phyloP scores from a whole-genome alignment of 2,888 invertebrate genomes.

The Yponomeuta plumbellus region DNA sequence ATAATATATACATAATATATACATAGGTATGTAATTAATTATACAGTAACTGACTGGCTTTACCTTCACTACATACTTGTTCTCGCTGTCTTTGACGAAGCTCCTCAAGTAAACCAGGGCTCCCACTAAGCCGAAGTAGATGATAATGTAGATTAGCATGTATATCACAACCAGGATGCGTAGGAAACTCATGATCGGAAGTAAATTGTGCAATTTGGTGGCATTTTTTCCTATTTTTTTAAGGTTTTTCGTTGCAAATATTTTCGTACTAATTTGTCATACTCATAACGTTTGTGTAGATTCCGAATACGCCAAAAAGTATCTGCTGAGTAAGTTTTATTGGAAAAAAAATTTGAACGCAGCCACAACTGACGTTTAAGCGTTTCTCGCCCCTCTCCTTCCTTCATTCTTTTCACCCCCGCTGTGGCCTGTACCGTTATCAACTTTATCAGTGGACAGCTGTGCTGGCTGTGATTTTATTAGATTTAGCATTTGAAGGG shows the following conservation, averaged over 20 bases:
- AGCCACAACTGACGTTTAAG: background rate
- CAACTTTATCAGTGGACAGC: conserved; percentile 16
- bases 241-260: background rate
- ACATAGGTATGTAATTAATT: background rate
- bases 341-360: background rate
- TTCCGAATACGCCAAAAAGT: no score
- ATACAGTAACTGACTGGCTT: background rate
- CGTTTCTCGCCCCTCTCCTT: background rate
- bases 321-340: background rate
- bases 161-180: conserved; percentile 50
- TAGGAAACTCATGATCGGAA: conserved; percentile 45
- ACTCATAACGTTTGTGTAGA: background rate
- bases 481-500: conserved; percentile 16
- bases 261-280: background rate
- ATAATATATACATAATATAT: no score
- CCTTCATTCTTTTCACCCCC: background rate
- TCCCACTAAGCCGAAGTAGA: conserved; percentile 54
- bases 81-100: conserved; percentile 30
- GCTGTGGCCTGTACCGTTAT: conserved; percentile 2
- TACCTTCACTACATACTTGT: conserved; percentile 37
- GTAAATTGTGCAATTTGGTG: conserved; percentile 6
- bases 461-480: conserved; percentile 9
- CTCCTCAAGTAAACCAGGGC: conserved; percentile 53
- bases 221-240: conserved; percentile 2
- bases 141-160: conserved; percentile 45